Evolutionary conservation across 2,797 vertebrate species (phyloP).

Genomic region (Myiotriccus ornatus): DNA sequence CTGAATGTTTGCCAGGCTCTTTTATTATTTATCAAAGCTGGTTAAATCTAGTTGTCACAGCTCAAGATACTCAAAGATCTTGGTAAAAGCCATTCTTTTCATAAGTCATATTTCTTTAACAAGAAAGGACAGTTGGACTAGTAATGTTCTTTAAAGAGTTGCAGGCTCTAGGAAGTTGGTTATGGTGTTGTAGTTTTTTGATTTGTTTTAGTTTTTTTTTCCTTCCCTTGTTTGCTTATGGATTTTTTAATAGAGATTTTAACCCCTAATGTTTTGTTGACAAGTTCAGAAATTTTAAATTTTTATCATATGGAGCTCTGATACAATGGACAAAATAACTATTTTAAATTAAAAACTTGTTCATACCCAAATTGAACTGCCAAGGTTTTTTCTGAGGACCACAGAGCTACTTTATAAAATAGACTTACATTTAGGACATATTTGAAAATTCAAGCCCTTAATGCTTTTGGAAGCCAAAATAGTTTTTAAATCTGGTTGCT

Average conservation of each 20-base stretch:
- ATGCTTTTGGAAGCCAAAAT: background rate
- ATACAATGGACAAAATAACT: background rate
- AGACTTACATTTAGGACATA: background rate
- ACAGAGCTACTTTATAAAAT: background rate
- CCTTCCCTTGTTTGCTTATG: background rate
- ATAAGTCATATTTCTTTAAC: background rate
- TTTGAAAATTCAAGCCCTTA: background rate
- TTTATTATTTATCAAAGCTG: slow-evolving; percentile 57
- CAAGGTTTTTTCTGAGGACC: background rate
- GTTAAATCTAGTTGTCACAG: slow-evolving; percentile 46
- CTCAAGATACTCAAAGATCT: background rate
- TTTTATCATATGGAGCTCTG: background rate
- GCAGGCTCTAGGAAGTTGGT: background rate
- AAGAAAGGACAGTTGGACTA: background rate
- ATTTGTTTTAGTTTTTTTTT: background rate
- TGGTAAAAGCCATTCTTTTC: background rate
- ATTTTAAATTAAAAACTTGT: background rate
- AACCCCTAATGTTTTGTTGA: background rate
- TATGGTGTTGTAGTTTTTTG: background rate
- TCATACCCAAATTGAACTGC: background rate
- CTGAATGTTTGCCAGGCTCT: slow-evolving; percentile 37
- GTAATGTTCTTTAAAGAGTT: background rate
- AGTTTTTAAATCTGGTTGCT: background rate
- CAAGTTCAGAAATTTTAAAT: background rate
- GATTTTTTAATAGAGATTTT: background rate